phyloP scores from a whole-genome alignment of 2,797 vertebrate species.

The Limosa lapponica region DNA sequence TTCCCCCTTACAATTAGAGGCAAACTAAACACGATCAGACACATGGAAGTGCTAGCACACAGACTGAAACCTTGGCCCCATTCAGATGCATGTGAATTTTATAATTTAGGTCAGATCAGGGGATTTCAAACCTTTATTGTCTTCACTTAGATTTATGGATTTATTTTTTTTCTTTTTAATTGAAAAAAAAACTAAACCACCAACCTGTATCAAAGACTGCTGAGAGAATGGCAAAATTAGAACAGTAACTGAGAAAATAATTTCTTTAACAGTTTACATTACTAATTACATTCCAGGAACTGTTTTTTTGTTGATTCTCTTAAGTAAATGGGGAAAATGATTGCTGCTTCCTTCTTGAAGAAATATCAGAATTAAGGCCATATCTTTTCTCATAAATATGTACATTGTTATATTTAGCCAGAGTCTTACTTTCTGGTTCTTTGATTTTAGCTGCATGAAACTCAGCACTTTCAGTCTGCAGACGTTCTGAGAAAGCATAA shows the following conservation, averaged over 20 bases:
- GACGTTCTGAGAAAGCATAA: slow-evolving; percentile 30
- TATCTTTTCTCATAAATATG: slow-evolving; percentile 27
- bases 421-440: slow-evolving; percentile 20
- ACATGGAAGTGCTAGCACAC: background rate
- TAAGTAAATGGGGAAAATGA: background rate
- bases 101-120: background rate
- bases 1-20: background rate
- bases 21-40: background rate
- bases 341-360: slow-evolving; percentile 10
- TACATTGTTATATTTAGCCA: slow-evolving; percentile 23
- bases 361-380: slow-evolving; percentile 2
- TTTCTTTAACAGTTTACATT: slow-evolving; percentile 2
- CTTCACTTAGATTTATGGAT: background rate
- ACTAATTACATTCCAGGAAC: slow-evolving; percentile 29
- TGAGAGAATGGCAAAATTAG: slow-evolving; percentile 43
- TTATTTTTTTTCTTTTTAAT: background rate
- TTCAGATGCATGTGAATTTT: background rate
- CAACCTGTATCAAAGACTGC: background rate
- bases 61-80: background rate
- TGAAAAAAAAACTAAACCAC: background rate
- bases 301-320: background rate
- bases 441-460: slow-evolving; percentile 42
- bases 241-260: background rate
- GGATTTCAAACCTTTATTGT: background rate
- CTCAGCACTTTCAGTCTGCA: slow-evolving; percentile 2